phyloP scores from a whole-genome alignment of 2,113 vertebrate species.

The Cervus canadensis region DNA sequence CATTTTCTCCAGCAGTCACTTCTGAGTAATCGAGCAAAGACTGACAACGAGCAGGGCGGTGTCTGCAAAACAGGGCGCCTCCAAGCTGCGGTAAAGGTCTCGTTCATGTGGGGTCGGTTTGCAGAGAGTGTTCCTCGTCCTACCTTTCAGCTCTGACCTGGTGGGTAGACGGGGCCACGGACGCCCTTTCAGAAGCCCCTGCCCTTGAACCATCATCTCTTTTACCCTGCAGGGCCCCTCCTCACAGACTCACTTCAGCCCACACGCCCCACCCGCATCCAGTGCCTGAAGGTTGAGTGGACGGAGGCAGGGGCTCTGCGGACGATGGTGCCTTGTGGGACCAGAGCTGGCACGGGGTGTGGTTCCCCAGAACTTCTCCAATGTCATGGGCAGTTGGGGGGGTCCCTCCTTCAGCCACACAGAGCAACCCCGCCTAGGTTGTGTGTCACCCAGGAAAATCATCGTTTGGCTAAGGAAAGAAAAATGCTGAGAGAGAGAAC shows the following conservation, averaged over 20 bases:
- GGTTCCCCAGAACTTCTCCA: background rate
- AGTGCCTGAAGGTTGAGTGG: accelerated
- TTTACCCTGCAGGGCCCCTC: background rate
- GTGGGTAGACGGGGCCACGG: background rate
- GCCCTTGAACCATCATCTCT: background rate
- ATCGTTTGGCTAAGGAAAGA: background rate
- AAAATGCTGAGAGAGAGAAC: background rate
- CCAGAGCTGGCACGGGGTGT: accelerated
- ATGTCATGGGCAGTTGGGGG: accelerated
- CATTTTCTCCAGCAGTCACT: background rate
- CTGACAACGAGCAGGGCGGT: accelerated
- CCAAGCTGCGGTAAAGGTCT: background rate
- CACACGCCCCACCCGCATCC: accelerated
- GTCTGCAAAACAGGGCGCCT: background rate
- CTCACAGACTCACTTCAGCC: accelerated
- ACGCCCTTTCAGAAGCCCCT: background rate
- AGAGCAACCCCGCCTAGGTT: too few relatives aligned
- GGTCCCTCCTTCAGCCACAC: accelerated
- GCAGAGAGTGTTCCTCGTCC: background rate
- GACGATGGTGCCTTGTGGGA: accelerated
- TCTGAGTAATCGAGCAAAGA: background rate
- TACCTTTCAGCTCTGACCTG: background rate
- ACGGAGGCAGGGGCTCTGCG: accelerated
- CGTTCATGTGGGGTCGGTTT: background rate
- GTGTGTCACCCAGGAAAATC: too few relatives aligned